Base-by-base conservation (phyloP, 2,888 invertebrate species). In the Aelia acuminata region DNA sequence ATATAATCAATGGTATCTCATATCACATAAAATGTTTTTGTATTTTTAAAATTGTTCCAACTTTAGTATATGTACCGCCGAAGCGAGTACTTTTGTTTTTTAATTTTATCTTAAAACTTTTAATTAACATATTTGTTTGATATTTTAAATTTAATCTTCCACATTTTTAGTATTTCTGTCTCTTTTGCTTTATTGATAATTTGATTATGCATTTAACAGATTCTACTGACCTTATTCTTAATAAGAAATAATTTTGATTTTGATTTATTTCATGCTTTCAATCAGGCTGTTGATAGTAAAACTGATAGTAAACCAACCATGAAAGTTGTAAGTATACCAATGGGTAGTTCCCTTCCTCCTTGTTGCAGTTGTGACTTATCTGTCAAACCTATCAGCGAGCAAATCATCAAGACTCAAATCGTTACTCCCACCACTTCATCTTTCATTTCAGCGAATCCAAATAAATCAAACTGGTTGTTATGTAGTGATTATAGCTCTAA, bases 261-360 rank as follows among this genome's bases (percentile, higher is more conserved):
- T 50, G n/a, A 85, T 89, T 87, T 89, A 88, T 89, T 89, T 89
- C 89, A 89, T 86, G 89, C 89, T 88, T 87, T 39, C 88, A 75
- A 84, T 84, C 87, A 89, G 49, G 89, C 88, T 88, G 89, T 87
- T 85, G 89, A 89, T 84, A 80, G 49, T 85, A 89, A 88, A 86
- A n/a, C n/a, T n/a, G n/a, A n/a, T n/a, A n/a, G n/a, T n/a, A n/a
- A n/a, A n/a, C 85, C 89, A 39, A 89, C 85, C 43, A 84, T 89
- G 48, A 89, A 89, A 89, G 89, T 89, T 89, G 89, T 89, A 89
- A 89, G 89, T 89, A 89, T 89, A 85, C 88, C 89, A 87, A 57
- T 87, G 53, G 87, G 63, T 43, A 70, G 70, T 63, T 70, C 87
- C 57, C 87, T 87, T 47, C 87, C 87, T 87, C 50, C 84, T 84